Base-by-base conservation (phyloP, 2,113 vertebrate species). In the Vicugna pacos region DNA sequence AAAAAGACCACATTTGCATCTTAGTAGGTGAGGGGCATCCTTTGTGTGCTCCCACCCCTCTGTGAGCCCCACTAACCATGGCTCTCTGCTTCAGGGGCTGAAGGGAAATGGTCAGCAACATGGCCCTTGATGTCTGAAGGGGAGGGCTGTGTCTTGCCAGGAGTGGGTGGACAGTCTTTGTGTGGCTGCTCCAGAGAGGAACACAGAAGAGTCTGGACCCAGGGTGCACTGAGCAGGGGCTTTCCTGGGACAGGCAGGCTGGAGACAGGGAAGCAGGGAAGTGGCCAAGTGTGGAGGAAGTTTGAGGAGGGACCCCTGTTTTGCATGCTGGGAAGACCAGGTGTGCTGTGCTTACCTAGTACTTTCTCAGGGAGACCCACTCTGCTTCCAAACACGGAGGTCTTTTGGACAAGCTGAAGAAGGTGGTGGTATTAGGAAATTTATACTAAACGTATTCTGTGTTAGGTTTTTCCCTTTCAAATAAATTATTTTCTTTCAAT, bases 341-440 rank as follows among this genome's bases (percentile, higher is more conserved):
- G 30, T 16, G 19, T 20, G 30, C 46, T 26, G 14, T 52, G 13
- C 46, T 58, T 60, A 81, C 48, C 5, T 67, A 15, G 13, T 28
- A 22, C 56, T 62, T 42, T 67, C 50, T 30, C 19, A 2, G 50
- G 24, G 83, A 67, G 42, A 58, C 22, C 28, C 30, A 38, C 10
- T 94, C 50, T 67, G 30, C 81, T 65, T 89, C 48, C 30, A n/a
- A 30, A 67, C 48, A 38, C 17, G 11, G 32, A 64, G 26, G 56
- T 17, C 26, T 70, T 56, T 76, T 81, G 28, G 20, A 56, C 26
- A 38, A 73, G 56, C n/a, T 30, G 56, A 84, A 75, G 35, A 85
- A 88, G 58, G 22, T 88, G 58, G 64, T 84, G 22, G 76, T 52
- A 15, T 54, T 94, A 87, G 83, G 67, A 75, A 91, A 42, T 48